Base-by-base conservation (phyloP, 2,113 vertebrate species). In the Oriolus oriolus region DNA sequence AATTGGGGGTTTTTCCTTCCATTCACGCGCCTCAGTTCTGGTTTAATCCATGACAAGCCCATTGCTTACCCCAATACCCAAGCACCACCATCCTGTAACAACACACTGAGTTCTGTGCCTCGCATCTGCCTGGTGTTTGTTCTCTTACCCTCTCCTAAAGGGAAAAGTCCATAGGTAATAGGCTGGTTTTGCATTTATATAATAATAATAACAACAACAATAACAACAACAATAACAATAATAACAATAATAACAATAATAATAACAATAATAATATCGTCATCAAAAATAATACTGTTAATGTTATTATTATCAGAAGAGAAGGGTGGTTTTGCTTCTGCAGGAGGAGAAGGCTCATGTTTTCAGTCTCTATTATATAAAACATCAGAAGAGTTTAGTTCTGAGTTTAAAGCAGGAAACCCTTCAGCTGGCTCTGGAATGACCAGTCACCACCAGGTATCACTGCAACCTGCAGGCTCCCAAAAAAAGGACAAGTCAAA, bases 291-390 rank as follows among this genome's bases (percentile, higher is more conserved):
- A 57, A 18, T 21, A 15, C 19, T n/a, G 19, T 49, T 18, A 16
- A 56, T 69, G 16, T 60, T 79, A 14, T 33, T 39, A n/a, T 81
- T 64, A 35, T 44, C 19, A 79, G 44, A 41, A 39, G 39, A 75
- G n/a, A 87, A 56, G 23, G 18, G 13, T 42, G 80, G n/a, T 35
- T 93, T 94, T 91, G 7, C 39, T 78, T 70, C 79, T 93, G 33
- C 47, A 73, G 41, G 26, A 61, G 30, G n/a, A 59, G 11, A 12
- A 60, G 14, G 27, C 23, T 79, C 7, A 6, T 61, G 16, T 49
- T 93, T 84, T 74, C 39, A 77, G 9, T 30, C 23, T 27, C 16
- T 86, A 0, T 30, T 47, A 7, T 9, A 10, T 23, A 44, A 83
- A 90, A 77, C 30, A 27, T 59, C 35, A 47, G 35, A 35, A 83